A percentile compares a stretch with the other conserved stretches of the same genome.
phyloP scores from a whole-genome alignment of 2,888 invertebrate genomes.

The Bedellia somnulentella region DNA sequence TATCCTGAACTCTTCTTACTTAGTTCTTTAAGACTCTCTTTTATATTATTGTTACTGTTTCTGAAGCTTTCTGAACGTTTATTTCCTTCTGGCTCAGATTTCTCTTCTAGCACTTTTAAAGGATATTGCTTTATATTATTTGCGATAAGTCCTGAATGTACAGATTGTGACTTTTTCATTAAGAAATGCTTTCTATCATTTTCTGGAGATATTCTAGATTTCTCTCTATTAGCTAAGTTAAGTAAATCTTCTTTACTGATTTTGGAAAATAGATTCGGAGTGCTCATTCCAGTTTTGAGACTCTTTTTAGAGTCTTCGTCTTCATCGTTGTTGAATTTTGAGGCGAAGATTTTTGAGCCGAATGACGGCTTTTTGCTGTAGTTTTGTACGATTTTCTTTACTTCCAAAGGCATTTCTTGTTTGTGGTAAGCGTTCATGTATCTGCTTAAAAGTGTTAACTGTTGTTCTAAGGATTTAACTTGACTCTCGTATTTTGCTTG shows the following conservation, averaged over 20 bases:
- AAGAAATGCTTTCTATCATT: slow-evolving; percentile 26
- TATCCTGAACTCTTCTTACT: slow-evolving; percentile 29
- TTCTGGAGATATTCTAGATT: slow-evolving; percentile 20
- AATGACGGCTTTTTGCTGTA: slow-evolving; percentile 37
- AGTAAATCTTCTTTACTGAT: slow-evolving; percentile 25
- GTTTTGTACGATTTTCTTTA: slow-evolving; percentile 74
- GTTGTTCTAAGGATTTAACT: slow-evolving; percentile 73
- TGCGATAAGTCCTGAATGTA: slow-evolving; percentile 41
- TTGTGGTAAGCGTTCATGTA: slow-evolving; percentile 71
- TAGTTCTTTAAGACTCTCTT: slow-evolving; percentile 33
- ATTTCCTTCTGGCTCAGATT: slow-evolving; percentile 33
- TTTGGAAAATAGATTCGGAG: slow-evolving; percentile 46
- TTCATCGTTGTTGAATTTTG: slow-evolving; percentile 32
- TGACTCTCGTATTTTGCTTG: slow-evolving; percentile 69
- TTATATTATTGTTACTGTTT: slow-evolving; percentile 32
- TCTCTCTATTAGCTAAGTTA: slow-evolving; percentile 17
- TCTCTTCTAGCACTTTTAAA: slow-evolving; percentile 54
- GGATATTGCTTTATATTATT: slow-evolving; percentile 30
- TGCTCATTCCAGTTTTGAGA: slow-evolving; percentile 34
- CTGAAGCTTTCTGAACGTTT: slow-evolving; percentile 29
- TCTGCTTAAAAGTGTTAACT: slow-evolving; percentile 69
- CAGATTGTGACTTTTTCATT: slow-evolving; percentile 48
- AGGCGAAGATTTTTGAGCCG: slow-evolving; percentile 43
- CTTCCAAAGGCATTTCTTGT: slow-evolving; percentile 72
- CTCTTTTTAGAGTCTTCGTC: slow-evolving; percentile 33